A percentile compares a stretch with the other conserved stretches of the same genome.
These are phyloP conservation scores for Harpalus rubripes DNA, from an alignment of 2,888 invertebrate genomes.

Conservation along the genomic window DNA sequence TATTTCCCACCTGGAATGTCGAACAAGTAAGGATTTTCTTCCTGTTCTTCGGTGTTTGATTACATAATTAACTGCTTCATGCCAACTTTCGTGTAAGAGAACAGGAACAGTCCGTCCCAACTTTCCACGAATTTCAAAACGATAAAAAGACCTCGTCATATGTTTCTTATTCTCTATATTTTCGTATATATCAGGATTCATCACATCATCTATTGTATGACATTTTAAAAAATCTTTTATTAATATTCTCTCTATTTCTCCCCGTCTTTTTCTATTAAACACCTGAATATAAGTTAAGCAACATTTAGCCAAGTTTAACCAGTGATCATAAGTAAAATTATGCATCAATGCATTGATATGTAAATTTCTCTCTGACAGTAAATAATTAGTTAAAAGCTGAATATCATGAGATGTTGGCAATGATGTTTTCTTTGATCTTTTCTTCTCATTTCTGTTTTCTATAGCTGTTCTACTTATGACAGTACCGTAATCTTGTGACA, in stretches of 20 bases:
- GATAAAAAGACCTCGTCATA: no score
- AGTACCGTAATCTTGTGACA: constrained; percentile 3
- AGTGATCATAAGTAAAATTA: not conserved
- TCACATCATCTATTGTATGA: no score
- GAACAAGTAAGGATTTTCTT: no score
- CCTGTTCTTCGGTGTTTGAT: no score
- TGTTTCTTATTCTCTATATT: no score
- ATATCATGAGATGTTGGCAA: constrained; percentile 1
- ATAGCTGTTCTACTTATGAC: not conserved
- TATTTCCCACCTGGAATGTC: no score
- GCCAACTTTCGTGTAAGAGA: no score
- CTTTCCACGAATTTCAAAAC: no score
- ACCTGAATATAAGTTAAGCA: not conserved
- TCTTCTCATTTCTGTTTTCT: not conserved
- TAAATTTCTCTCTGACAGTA: constrained; percentile 7
- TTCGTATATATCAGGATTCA: no score
- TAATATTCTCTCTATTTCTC: constrained; percentile 13
- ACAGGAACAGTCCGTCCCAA: no score
- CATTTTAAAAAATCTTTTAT: constrained; percentile 1
- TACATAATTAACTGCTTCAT: no score
- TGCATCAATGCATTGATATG: not conserved
- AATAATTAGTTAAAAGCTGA: not conserved
- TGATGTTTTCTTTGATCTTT: not conserved
- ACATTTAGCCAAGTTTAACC: not conserved
- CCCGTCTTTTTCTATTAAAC: no score